phyloP scores from a whole-genome alignment of 2,113 vertebrate species.

The Trochalopteron elliotii region DNA sequence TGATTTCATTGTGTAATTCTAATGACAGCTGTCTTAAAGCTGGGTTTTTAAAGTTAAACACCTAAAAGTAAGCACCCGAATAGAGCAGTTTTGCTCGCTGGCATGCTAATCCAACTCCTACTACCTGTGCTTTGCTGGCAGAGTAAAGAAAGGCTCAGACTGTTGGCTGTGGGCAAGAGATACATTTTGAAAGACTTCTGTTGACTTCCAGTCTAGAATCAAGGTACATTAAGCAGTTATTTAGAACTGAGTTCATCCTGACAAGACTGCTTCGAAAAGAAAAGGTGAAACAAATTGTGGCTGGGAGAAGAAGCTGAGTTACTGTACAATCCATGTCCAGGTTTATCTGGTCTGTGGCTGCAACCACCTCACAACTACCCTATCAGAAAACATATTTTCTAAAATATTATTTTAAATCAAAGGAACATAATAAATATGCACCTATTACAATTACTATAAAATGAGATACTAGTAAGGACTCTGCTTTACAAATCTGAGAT shows the following conservation, averaged over 20 bases:
- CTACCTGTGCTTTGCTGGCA: neutral
- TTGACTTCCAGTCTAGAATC: neutral
- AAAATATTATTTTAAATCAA: neutral
- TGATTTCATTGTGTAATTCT: neutral
- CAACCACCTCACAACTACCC: neutral
- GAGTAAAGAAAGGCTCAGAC: neutral
- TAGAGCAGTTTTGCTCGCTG: neutral
- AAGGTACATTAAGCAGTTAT: neutral
- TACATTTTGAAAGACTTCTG: neutral
- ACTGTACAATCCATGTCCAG: neutral
- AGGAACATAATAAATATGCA: neutral
- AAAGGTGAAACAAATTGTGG: neutral
- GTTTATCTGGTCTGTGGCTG: neutral
- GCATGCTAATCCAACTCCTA: neutral
- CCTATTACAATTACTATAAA: neutral
- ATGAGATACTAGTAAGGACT: neutral
- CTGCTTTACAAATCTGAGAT: conserved; percentile 7
- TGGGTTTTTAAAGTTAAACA: neutral
- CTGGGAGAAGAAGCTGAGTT: neutral
- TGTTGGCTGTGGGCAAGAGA: neutral
- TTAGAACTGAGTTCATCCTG: neutral
- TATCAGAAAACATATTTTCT: neutral
- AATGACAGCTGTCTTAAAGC: neutral
- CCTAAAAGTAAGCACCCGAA: neutral
- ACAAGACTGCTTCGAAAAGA: neutral